Evolutionary conservation across 1,140 invertebrate genomes (phyloP).

Genomic region (Leptinotarsa defecta): DNA sequence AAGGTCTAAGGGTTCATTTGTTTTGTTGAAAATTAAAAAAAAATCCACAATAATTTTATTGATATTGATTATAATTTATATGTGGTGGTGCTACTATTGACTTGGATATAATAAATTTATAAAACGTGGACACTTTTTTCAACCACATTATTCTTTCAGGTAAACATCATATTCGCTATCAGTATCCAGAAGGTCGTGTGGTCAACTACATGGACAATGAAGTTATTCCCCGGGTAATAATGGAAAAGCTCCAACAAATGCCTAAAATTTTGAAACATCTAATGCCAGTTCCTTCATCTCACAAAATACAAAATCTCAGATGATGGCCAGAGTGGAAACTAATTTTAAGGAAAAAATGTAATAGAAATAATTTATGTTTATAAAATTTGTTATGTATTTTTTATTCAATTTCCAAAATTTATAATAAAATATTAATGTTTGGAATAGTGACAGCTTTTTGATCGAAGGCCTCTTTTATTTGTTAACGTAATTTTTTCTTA

Average conservation of each 20-base stretch:
- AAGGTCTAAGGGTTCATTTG: no score
- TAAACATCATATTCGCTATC: conserved; percentile 48
- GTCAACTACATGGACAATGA: conserved; percentile 46
- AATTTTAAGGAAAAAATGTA: not conserved
- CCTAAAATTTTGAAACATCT: conserved; percentile 51
- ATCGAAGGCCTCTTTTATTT: no score
- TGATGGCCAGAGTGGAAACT: not conserved
- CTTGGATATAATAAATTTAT: no score
- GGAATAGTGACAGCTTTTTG: no score
- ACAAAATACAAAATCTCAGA: conserved; percentile 78
- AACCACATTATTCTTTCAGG: conserved; percentile 28
- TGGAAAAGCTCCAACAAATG: conserved; percentile 53
- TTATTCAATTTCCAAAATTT: not conserved
- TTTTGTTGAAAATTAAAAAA: no score
- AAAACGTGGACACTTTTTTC: no score
- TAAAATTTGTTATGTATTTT: not conserved
- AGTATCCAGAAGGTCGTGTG: conserved; percentile 47
- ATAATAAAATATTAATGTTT: no score
- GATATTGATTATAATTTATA: no score
- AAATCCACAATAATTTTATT: no score
- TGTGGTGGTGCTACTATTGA: no score
- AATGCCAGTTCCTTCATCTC: conserved; percentile 62
- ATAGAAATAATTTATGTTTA: not conserved
- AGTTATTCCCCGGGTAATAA: conserved; percentile 49
- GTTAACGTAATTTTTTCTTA: no score